Conservation (phyloP, 35 echinoderm and acorn worm species). For the Amphiura filiformis region DNA sequence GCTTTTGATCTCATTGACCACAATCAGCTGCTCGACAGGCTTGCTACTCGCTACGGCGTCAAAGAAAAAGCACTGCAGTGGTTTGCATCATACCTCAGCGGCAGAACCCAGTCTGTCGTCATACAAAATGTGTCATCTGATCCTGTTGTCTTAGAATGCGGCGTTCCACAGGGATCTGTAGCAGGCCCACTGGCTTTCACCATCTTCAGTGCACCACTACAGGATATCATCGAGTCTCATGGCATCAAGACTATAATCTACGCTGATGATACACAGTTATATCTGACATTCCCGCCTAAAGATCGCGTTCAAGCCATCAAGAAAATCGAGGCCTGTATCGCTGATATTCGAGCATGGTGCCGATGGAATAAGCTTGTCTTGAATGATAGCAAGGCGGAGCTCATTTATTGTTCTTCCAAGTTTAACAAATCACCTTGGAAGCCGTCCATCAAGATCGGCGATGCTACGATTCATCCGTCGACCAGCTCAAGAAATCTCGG, state of each 20-base stretch:
- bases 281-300: too few species aligned
- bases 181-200: background rate
- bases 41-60: constrained; percentile 43
- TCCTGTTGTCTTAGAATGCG: background rate
- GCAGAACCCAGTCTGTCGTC: background rate
- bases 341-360: too few species aligned
- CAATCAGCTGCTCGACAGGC: constrained; percentile 18
- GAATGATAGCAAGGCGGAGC: background rate
- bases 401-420: background rate
- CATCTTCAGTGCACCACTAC: too few species aligned
- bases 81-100: constrained; percentile 46
- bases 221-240: too few species aligned
- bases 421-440: background rate
- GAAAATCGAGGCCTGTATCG: too few species aligned
- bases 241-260: too few species aligned
- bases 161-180: constrained; percentile 13
- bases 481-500: background rate
- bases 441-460: background rate
- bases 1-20: constrained; percentile 69
- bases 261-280: too few species aligned
- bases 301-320: too few species aligned
- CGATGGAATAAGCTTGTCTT: too few species aligned
- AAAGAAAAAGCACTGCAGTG: constrained; percentile 33
- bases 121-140: background rate
- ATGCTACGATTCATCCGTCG: background rate